phyloP scores from a whole-genome alignment of 2,113 vertebrate species.

The Dasyornis broadbenti region DNA sequence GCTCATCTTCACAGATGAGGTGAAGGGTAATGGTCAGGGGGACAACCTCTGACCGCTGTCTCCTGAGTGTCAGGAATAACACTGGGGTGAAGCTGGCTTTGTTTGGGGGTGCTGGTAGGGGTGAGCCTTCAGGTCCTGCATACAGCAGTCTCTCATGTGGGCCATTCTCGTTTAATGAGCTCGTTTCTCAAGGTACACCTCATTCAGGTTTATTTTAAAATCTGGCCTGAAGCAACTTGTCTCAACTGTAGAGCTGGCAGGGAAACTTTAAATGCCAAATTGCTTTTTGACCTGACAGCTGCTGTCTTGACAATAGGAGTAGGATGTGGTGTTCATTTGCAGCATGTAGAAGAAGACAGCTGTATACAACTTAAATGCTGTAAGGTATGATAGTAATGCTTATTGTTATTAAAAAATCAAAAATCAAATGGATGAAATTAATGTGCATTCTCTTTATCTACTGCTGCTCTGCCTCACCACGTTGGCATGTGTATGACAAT shows the following conservation, averaged over 20 bases:
- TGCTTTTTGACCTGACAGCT: not conserved
- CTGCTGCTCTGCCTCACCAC: not conserved
- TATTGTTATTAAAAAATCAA: not conserved
- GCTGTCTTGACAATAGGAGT: not conserved
- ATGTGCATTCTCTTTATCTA: not conserved
- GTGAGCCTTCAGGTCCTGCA: not conserved
- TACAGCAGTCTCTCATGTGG: not conserved
- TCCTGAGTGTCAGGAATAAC: not conserved
- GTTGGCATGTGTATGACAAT: not conserved
- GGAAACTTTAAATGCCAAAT: not conserved
- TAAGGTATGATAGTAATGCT: not conserved
- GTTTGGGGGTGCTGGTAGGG: not conserved
- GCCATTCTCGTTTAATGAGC: not conserved
- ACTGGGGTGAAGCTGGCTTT: not conserved
- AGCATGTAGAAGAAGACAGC: not conserved
- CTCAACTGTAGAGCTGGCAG: not conserved
- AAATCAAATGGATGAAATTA: fast-evolving
- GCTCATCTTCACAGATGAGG: not conserved
- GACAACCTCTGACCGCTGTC: not conserved
- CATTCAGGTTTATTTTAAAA: not conserved
- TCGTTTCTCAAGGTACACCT: not conserved
- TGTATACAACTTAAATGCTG: not conserved
- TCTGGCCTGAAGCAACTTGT: not conserved
- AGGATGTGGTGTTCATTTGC: not conserved
- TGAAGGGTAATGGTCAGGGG: not conserved